Base-by-base conservation (phyloP, 2,797 vertebrate species). In the Dicrostonyx torquatus region DNA sequence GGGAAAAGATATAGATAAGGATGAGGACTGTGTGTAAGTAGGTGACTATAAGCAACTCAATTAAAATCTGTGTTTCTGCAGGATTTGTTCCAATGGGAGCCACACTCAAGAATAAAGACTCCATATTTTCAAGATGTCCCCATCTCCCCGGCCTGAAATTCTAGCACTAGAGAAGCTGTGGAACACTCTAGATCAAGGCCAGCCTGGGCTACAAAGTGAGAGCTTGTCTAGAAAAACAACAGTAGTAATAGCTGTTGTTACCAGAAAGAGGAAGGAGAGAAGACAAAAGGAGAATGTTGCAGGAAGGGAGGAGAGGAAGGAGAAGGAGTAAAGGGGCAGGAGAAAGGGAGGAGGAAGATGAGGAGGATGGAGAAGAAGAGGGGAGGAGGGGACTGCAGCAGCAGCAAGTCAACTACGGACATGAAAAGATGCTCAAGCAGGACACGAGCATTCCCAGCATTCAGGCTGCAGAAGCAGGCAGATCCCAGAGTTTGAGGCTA, bases 21-120 rank as follows among this genome's bases (percentile, higher is more conserved):
- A 77, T 45, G n/a, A 66, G 26, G 24, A 93, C 7, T 64, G 13
- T 73, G 45, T 85, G 9, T 66, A 94, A 89, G 55, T 79, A 94
- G 92, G 72, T 84, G 62, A 96, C 82, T 87, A 86, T 29, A 92
- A 86, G 62, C 48, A 90, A 79, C 7, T 86, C 66, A 93, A 85
- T 48, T 70, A 94, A 72, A 94, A 64, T 45, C 12, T 90, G 64
- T 72, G 72, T 73, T 89, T 84, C 93, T 85, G 1, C 26, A 60
- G 37, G 50, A 66, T 89, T 93, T 68, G 48, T n/a, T n/a, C n/a
- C 31, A 79, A 72, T 5, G n/a, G 5, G 50, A 80, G 79, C 40
- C 55, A 80, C 10, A 50, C 66, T 62, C 43, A 31, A 34, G 24
- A 72, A 37, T 79, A 76, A 82, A 95, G 40, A 77, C 20, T 78